Evolutionary conservation across 2,888 invertebrate genomes (phyloP), one percentile per base, ranked within the genome.

Genomic region (Tuta absoluta): DNA sequence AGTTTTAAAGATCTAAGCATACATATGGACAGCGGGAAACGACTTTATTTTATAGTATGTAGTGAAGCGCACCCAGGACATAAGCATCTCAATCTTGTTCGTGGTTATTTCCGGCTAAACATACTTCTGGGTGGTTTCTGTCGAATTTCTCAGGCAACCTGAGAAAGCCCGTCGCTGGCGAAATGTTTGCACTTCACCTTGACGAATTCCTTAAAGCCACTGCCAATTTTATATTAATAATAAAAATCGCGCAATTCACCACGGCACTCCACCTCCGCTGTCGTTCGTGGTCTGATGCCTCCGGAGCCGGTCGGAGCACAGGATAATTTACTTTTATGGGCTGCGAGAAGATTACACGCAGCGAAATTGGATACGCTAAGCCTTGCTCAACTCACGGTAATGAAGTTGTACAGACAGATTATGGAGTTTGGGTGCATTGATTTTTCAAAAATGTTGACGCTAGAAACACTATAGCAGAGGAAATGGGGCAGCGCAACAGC

Each of bases 241-340:
- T 56, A 14, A 33, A 45, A 56, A 56, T 56, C 56, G 17, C 33
- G 41, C 24, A 51, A 56, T 65, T 65, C 56, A 37, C 62, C 45
- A 57, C 23, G 62, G 37, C 37, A 51, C 45, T 37, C 63, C 63
- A 53, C 23, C 28, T 56, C 56, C 28, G 60, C 62, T 41, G 64
- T 57, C 64, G 65, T 62, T 65, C 64, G 67, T 65, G 67, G 66
- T 70, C 64, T 64, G 68, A 67, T 65, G 67, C 66, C 68, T 70
- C 67, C 68, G 65, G 69, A 70, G 68, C 66, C 66, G 67, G 72
- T 68, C 67, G 67, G 62, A 69, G 68, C 69, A 72, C 72, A 67
- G 69, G 72, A 75, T 80, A 78, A 79, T 79, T 80, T 76, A 78
- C 73, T 79, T 80, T 82, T 81, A 82, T 72, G 77, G 77, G 73